These are phyloP conservation scores for Steinernema feltiae DNA, from an alignment of 1,140 invertebrate species.

Conservation along the genomic window DNA sequence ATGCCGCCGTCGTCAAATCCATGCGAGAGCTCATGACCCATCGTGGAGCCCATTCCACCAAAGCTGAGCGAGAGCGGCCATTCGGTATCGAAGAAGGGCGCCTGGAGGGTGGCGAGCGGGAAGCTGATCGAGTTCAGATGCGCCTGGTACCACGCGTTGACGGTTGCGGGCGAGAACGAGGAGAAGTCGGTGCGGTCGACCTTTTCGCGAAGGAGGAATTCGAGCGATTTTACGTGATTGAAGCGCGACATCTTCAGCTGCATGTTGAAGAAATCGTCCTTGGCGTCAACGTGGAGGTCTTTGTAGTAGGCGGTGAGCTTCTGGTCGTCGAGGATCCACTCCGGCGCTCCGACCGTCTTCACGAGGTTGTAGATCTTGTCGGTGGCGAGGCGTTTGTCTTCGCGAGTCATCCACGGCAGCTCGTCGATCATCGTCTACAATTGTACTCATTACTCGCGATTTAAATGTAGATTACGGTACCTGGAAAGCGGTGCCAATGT, in stretches of 20 bases:
- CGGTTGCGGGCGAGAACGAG: not conserved
- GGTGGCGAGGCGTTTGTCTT: not conserved
- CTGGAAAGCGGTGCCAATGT: constrained; percentile 1
- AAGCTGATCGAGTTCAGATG: constrained; percentile 20
- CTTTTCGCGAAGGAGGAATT: not conserved
- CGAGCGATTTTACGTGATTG: not conserved
- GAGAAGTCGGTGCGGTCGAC: constrained; percentile 10
- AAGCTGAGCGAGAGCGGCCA: constrained; percentile 57
- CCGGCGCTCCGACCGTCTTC: not conserved
- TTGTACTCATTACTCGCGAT: no score
- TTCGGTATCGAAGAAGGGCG: constrained; percentile 25
- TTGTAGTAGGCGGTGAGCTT: constrained; percentile 1
- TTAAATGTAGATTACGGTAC: not conserved
- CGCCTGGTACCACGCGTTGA: constrained; percentile 6
- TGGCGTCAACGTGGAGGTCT: not conserved
- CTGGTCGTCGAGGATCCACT: constrained; percentile 4
- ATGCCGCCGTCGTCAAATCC: constrained; percentile 63
- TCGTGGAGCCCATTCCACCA: constrained; percentile 61
- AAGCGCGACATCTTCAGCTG: not conserved
- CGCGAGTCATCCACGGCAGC: constrained; percentile 1
- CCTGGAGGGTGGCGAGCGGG: constrained; percentile 27
- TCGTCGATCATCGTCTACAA: constrained; percentile 1
- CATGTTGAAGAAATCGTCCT: constrained; percentile 9
- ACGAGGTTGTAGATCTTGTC: not conserved
- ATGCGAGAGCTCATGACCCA: constrained; percentile 63